These are phyloP conservation scores for Melipona beecheii DNA, from an alignment of 2,888 invertebrate species.

Conservation along the genomic window DNA sequence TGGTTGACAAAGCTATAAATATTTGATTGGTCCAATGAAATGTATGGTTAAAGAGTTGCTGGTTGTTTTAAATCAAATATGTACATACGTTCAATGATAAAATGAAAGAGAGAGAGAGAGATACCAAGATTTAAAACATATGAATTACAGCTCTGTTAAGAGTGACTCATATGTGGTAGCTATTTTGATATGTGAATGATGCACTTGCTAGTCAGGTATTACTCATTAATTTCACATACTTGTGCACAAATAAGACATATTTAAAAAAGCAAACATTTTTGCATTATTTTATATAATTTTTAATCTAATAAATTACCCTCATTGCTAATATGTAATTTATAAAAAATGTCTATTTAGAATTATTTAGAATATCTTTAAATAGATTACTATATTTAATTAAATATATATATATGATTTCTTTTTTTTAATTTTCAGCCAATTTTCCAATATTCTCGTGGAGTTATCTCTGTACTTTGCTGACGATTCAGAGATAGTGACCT, in stretches of 20 bases:
- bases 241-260: background rate
- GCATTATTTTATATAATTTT: background rate
- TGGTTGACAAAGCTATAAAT: background rate
- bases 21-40: conserved; percentile 2
- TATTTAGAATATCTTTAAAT: no score
- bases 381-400: no score
- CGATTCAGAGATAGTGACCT: conserved; percentile 92
- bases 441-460: conserved; percentile 95
- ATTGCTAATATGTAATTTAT: background rate
- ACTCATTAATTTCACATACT: background rate
- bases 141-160: conserved; percentile 68
- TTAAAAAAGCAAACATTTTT: conserved; percentile 1
- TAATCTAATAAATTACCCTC: conserved; percentile 9
- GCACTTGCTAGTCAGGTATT: conserved; percentile 16
- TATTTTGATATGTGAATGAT: conserved; percentile 33
- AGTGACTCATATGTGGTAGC: conserved; percentile 75
- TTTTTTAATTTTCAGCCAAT: conserved; percentile 86
- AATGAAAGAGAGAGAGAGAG: conserved; percentile 33
- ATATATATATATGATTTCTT: background rate
- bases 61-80: conserved; percentile 11
- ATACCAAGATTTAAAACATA: conserved; percentile 42
- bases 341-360: background rate
- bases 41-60: background rate
- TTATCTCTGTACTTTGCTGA: conserved; percentile 94
- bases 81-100: conserved; percentile 6